Percentiles rank a stretch among this genome's conserved stretches.
These are phyloP conservation scores for Apteryx owenii DNA, from an alignment of 2,113 vertebrate genomes.

Conservation along the genomic window DNA sequence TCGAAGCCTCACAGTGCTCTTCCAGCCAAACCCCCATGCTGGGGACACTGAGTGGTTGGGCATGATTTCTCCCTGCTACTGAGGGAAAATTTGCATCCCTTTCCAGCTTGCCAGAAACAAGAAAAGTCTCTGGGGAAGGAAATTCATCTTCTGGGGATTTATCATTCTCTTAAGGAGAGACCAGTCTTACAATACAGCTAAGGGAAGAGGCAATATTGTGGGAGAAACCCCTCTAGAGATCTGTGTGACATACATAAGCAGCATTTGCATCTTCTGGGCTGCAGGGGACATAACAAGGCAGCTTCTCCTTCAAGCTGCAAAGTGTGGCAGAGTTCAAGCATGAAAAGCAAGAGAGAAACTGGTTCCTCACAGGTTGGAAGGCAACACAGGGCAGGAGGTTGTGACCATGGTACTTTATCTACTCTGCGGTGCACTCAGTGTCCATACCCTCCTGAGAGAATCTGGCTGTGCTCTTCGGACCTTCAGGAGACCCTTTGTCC, in stretches of 20 bases:
- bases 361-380: not conserved
- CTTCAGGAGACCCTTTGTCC: not conserved
- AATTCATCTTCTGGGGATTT: not conserved
- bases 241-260: not conserved
- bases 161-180: not conserved
- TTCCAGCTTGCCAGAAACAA: no score
- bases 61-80: not conserved
- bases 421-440: accelerated
- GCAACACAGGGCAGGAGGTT: not conserved
- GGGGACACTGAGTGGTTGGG: not conserved
- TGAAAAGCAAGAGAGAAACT: not conserved
- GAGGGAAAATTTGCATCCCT: not conserved
- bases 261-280: not conserved
- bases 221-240: not conserved
- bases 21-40: not conserved
- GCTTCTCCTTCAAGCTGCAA: not conserved
- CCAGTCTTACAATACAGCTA: not conserved
- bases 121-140: not conserved
- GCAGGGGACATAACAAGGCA: accelerated
- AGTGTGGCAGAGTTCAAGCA: not conserved
- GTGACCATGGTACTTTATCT: not conserved
- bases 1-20: not conserved
- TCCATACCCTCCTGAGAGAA: not conserved
- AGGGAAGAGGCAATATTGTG: not conserved
- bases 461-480: not conserved